These are phyloP conservation scores for Volucella inflata DNA, from an alignment of 2,888 invertebrate species.

Conservation along the genomic window DNA sequence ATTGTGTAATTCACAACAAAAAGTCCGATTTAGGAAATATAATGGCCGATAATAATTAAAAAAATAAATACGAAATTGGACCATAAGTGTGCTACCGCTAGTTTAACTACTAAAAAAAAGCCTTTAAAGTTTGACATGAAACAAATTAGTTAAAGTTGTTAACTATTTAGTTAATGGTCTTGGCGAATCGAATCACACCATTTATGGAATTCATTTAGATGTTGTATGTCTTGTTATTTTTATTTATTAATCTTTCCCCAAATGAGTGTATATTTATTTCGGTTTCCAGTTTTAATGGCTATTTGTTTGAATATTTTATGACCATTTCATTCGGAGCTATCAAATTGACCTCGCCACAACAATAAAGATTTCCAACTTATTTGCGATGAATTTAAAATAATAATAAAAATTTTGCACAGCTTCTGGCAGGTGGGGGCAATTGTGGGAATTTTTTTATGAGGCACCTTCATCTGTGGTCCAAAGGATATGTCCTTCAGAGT, in stretches of 20 bases:
- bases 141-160: slow-evolving; percentile 9
- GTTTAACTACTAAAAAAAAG: background rate
- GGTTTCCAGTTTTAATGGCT: slow-evolving; percentile 1
- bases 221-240: background rate
- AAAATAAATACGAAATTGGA: slow-evolving; percentile 8
- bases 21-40: background rate
- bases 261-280: background rate
- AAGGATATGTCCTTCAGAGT: no score
- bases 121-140: slow-evolving; percentile 18
- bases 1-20: no score
- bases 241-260: no score
- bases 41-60: background rate
- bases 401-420: no score
- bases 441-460: no score
- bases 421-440: no score
- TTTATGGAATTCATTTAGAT: background rate
- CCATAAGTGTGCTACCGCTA: background rate
- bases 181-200: slow-evolving; percentile 21
- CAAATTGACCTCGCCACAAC: no score
- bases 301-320: background rate
- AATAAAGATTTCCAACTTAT: no score
- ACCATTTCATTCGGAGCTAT: no score
- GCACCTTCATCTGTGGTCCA: no score
- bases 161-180: slow-evolving; percentile 23
- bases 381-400: no score